Evolutionary conservation across 2,888 invertebrate genomes (phyloP).

Genomic region (Magallana nippona): DNA sequence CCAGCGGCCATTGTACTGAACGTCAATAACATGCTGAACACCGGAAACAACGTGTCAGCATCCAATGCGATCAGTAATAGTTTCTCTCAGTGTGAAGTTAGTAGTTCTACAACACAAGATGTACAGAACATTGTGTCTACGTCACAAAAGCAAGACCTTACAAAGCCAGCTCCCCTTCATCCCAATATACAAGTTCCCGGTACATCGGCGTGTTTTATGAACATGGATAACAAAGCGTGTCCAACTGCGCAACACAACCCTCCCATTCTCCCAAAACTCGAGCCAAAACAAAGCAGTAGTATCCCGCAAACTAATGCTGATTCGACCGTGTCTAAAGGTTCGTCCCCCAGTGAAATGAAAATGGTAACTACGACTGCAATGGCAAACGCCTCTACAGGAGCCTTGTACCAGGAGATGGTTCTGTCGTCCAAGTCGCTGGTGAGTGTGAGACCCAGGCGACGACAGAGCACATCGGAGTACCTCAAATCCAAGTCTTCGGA

Average conservation of each 20-base stretch:
- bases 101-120: background rate
- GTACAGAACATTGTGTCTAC: slow-evolving; percentile 27
- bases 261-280: slow-evolving; percentile 16
- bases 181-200: slow-evolving; percentile 21
- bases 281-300: background rate
- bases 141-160: background rate
- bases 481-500: slow-evolving; percentile 65
- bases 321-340: background rate
- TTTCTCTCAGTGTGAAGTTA: slow-evolving; percentile 30
- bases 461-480: slow-evolving; percentile 67
- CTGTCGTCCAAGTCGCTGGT: slow-evolving; percentile 68
- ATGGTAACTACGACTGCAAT: slow-evolving; percentile 56
- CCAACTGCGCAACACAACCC: slow-evolving; percentile 9
- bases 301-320: background rate
- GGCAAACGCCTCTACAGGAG: slow-evolving; percentile 57
- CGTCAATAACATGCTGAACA: slow-evolving; percentile 52
- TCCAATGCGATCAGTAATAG: slow-evolving; percentile 36
- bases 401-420: slow-evolving; percentile 72
- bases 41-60: slow-evolving; percentile 44
- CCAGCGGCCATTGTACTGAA: slow-evolving; percentile 52
- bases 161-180: background rate
- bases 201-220: background rate
- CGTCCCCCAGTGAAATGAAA: slow-evolving; percentile 29
- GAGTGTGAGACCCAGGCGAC: slow-evolving; percentile 67
- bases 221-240: slow-evolving; percentile 7